Percentiles rank a stretch among this genome's conserved stretches.
phyloP scores from a whole-genome alignment of 2,797 vertebrate species.

The Alexandromys oeconomus region DNA sequence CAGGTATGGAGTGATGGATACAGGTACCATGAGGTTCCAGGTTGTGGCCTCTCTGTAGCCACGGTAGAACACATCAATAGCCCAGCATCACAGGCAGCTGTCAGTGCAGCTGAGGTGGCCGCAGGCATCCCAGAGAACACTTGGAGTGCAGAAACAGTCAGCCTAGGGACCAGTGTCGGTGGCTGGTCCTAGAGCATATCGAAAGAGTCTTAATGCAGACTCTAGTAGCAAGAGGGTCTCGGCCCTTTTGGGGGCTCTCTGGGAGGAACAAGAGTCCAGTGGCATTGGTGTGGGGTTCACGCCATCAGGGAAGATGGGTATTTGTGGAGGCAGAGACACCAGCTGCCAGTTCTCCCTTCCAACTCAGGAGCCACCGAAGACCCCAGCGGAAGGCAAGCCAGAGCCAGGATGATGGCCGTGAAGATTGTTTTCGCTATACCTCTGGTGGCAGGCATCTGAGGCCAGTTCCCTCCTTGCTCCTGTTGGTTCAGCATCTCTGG shows the following conservation, averaged over 20 bases:
- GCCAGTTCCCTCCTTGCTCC: not conserved
- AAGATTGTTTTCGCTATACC: not conserved
- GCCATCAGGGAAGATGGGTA: not conserved
- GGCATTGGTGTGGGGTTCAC: not conserved
- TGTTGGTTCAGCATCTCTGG: not conserved
- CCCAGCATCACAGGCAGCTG: not conserved
- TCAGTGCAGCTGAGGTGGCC: not conserved
- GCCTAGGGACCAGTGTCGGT: not conserved
- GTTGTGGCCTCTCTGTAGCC: not conserved
- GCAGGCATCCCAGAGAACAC: not conserved
- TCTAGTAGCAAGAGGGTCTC: not conserved
- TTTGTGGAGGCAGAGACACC: not conserved
- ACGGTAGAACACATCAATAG: not conserved
- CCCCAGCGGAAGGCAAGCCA: not conserved
- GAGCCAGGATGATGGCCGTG: accelerated
- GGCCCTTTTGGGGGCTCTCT: too few species aligned
- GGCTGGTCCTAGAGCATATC: not conserved
- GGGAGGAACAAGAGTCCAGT: not conserved
- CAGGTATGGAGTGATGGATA: not conserved
- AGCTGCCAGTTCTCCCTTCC: not conserved
- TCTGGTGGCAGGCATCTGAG: not conserved
- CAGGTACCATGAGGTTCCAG: not conserved
- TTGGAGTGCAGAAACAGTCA: not conserved
- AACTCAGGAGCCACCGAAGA: not conserved
- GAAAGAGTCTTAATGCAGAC: not conserved